phyloP scores from a whole-genome alignment of 2,113 vertebrate genomes.

The Nyctereutes procyonoides region DNA sequence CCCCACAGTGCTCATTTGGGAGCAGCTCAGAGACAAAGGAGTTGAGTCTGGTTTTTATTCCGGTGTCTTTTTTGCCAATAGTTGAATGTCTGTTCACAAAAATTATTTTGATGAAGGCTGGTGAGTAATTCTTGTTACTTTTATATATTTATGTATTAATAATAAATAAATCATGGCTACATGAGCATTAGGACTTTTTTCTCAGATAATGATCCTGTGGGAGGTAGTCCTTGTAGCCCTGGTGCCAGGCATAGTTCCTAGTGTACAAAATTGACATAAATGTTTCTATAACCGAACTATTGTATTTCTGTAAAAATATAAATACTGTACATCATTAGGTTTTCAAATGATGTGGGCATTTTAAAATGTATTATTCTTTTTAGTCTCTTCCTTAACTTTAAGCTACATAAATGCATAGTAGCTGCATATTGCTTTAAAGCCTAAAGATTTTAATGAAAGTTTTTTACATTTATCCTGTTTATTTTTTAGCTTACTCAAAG shows the following conservation, averaged over 20 bases:
- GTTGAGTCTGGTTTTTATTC: slow-evolving; percentile 20
- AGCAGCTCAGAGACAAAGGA: slow-evolving; percentile 78
- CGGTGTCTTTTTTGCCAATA: neutral
- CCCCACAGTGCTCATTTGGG: slow-evolving; percentile 73
- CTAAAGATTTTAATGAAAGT: slow-evolving; percentile 10
- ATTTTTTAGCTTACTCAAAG: slow-evolving; percentile 49
- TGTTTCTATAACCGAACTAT: neutral
- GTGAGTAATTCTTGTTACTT: slow-evolving; percentile 83
- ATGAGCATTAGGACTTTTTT: neutral
- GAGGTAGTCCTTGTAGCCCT: neutral
- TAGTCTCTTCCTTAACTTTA: slow-evolving; percentile 35
- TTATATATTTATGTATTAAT: neutral
- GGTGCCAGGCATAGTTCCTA: neutral
- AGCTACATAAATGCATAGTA: neutral
- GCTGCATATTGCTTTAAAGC: neutral
- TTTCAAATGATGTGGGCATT: slow-evolving; percentile 28
- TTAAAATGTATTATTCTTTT: slow-evolving; percentile 41
- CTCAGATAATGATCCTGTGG: neutral
- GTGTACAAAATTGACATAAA: neutral
- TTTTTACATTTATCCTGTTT: neutral
- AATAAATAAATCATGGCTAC: slow-evolving; percentile 42
- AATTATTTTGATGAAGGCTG: slow-evolving; percentile 70
- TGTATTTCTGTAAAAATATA: neutral
- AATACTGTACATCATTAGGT: neutral
- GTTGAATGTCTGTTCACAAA: slow-evolving; percentile 64